Conservation (phyloP, 2,888 invertebrate species). For the Spodoptera picta region DNA sequence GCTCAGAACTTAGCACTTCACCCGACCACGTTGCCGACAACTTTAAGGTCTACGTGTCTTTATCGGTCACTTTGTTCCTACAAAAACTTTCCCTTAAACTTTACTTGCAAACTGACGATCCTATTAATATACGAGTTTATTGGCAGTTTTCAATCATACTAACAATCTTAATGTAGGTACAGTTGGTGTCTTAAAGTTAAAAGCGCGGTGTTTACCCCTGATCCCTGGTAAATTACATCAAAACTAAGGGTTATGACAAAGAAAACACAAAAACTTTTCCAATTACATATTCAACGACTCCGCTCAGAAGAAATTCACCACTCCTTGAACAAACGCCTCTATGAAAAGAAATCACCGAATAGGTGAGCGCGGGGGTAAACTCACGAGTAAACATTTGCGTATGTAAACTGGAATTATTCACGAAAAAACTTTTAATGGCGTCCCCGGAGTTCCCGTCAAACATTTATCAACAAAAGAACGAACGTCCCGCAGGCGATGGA, state of each 20-base stretch:
- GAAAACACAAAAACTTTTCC: slow-evolving; percentile 80
- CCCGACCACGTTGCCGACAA: slow-evolving; percentile 63
- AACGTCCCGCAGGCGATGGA: slow-evolving; percentile 89
- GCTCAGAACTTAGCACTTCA: slow-evolving; percentile 74
- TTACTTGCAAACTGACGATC: slow-evolving; percentile 37
- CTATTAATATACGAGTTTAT: slow-evolving; percentile 35
- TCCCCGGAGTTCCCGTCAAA: slow-evolving; percentile 89
- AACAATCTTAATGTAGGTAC: slow-evolving; percentile 21
- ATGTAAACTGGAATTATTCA: slow-evolving; percentile 89
- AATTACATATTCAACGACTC: slow-evolving; percentile 84
- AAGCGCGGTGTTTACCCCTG: slow-evolving; percentile 40
- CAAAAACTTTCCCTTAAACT: slow-evolving; percentile 55
- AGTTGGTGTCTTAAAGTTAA: slow-evolving; percentile 38
- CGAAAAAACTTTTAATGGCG: slow-evolving; percentile 89
- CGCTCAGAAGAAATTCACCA: slow-evolving; percentile 77
- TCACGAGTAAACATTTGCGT: slow-evolving; percentile 88
- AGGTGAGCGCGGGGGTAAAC: slow-evolving; percentile 86
- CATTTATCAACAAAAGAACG: slow-evolving; percentile 89
- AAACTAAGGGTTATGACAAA: slow-evolving; percentile 72
- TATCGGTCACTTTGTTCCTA: slow-evolving; percentile 64
- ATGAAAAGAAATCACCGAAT: slow-evolving; percentile 88
- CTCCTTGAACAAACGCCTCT: slow-evolving; percentile 82
- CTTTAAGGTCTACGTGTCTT: slow-evolving; percentile 68
- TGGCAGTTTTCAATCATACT: slow-evolving; percentile 50
- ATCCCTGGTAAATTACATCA: slow-evolving; percentile 55